Evolutionary conservation across 2,113 vertebrate genomes (phyloP).

Genomic region (Oryzias woworae): DNA sequence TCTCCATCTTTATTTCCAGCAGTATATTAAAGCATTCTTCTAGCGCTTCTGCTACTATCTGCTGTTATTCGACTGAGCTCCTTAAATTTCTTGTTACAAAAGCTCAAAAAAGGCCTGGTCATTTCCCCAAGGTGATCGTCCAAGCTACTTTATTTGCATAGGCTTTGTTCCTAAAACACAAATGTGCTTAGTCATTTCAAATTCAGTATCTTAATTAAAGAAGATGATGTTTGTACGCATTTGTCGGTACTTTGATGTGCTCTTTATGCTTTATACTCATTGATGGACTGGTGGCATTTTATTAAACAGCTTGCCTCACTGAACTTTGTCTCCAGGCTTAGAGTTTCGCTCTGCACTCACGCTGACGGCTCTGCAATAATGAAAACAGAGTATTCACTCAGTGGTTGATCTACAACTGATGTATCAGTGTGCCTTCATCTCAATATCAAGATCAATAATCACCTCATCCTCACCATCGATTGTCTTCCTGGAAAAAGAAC

Average conservation of each 20-base stretch:
- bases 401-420: slow-evolving; percentile 57
- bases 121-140: slow-evolving; percentile 26
- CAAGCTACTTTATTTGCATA: slow-evolving; percentile 39
- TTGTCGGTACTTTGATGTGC: slow-evolving; percentile 45
- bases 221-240: slow-evolving; percentile 34
- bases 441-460: slow-evolving; percentile 58
- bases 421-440: slow-evolving; percentile 46
- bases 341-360: slow-evolving; percentile 2
- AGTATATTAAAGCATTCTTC: slow-evolving; percentile 1
- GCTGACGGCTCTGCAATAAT: slow-evolving; percentile 1
- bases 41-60: neutral
- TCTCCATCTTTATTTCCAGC: slow-evolving; percentile 12
- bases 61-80: neutral
- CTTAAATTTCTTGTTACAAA: slow-evolving; percentile 6
- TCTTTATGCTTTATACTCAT: slow-evolving; percentile 49
- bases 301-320: slow-evolving; percentile 28
- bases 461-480: slow-evolving; percentile 36
- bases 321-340: slow-evolving; percentile 32
- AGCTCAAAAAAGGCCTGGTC: slow-evolving; percentile 11
- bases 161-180: slow-evolving; percentile 25
- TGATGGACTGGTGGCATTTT: slow-evolving; percentile 43
- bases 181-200: slow-evolving; percentile 26
- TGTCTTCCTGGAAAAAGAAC: slow-evolving; percentile 55
- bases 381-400: slow-evolving; percentile 22
- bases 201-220: slow-evolving; percentile 47